Evolutionary conservation across 2,888 invertebrate genomes (phyloP), one percentile per base, ranked within the genome.

Genomic region (Scotopteryx bipunctaria): DNA sequence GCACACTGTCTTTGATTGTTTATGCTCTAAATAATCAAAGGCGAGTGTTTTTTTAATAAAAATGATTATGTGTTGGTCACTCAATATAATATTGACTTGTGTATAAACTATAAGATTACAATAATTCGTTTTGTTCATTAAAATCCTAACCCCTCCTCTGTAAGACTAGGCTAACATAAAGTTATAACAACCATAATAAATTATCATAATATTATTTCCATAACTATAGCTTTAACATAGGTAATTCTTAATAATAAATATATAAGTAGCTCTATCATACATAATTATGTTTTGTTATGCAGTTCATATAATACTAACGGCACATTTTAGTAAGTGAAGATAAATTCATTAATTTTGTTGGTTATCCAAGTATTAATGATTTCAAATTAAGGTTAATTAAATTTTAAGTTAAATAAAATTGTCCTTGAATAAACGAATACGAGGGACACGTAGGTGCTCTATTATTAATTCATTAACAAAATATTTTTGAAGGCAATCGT

Each of bases 121-220:
- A 45, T 58, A 58, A 61, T 65, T 67, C 60, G 64, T 66, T 64
- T 68, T 67, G 64, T 67, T 65, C 64, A 55, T 55, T 56, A 59
- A 43, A 63, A 62, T 61, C 55, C 47, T 57, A 54, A 55, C 57
- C 40, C 51, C 59, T 64, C 44, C 48, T 66, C 56, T 61, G 57
- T 62, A 66, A 70, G 76, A 77, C 75, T 77, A 75, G 74, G 63
- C 75, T 72, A 70, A 65, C 58, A 62, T 63, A 66, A 66, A 61
- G 62, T 58, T 64, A 66, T 61, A 67, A 70, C 63, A 67, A 69
- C 63, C 64, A 59, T 58, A 65, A 64, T 65, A 62, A 67, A 63
- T 62, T 61, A 66, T 62, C 64, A 56, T 63, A 51, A 61, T n/a
- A n/a, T 57, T 46, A 57, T 53, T 48, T 54, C 44, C 59, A 54